Evolutionary conservation across 30 jellyfish, hydroid and myxozoan species (phyloP).

Genomic region (Turritopsis rubra): DNA sequence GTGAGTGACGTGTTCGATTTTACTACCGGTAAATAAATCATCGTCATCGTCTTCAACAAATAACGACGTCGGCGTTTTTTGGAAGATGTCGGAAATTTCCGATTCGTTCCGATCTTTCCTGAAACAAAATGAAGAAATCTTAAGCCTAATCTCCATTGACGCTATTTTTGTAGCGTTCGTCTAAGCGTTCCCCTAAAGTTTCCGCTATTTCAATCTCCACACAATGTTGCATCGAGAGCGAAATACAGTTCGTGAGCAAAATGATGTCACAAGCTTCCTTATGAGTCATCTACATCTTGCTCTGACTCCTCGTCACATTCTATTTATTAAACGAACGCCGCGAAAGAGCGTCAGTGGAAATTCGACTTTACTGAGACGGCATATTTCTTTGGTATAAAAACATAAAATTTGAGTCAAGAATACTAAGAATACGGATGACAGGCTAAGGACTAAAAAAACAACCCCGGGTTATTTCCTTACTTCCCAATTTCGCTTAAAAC

Average conservation of each 20-base stretch:
- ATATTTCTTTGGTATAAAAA: background rate
- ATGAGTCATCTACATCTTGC: too few relatives aligned
- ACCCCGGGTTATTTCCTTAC: background rate
- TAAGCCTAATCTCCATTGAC: too few relatives aligned
- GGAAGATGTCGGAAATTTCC: conserved; percentile 2
- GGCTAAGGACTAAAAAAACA: background rate
- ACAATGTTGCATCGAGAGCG: too few relatives aligned
- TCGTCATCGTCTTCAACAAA: background rate
- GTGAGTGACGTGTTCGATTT: background rate
- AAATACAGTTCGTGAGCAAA: too few relatives aligned
- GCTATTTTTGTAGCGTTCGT: too few relatives aligned
- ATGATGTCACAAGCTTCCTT: too few relatives aligned
- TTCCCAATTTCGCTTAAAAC: too few relatives aligned
- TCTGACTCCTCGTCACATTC: too few relatives aligned
- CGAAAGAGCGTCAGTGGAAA: background rate
- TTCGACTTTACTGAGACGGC: background rate
- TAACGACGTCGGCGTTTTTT: conserved; percentile 1
- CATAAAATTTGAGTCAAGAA: background rate
- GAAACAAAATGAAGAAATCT: background rate
- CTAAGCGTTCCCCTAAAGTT: too few relatives aligned
- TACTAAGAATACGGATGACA: background rate
- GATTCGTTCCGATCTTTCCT: conserved; percentile 1
- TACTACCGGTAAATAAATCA: background rate
- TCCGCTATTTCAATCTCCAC: too few relatives aligned
- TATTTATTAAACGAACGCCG: background rate